Conservation (phyloP, 30 jellyfish, hydroid and myxozoan species). For the Cassiopea andromeda region DNA sequence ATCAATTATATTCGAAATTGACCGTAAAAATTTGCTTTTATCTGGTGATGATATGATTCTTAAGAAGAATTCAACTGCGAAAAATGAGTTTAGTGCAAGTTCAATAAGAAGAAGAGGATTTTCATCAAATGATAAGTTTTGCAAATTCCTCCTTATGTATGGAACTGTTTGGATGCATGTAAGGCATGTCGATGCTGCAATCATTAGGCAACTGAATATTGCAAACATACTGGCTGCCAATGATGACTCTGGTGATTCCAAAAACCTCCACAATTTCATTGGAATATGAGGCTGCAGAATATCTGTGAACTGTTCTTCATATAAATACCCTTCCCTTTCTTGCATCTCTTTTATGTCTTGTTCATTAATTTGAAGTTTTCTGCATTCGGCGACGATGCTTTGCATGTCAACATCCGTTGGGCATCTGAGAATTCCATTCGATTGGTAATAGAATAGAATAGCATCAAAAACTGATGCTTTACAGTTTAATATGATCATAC, state of each 20-base stretch:
- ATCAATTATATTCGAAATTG: constrained; percentile 66
- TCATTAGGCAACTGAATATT: constrained; percentile 56
- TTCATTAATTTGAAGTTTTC: constrained; percentile 61
- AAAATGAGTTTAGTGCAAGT: constrained; percentile 60
- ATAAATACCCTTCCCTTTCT: constrained; percentile 69
- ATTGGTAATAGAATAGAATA: constrained; percentile 88
- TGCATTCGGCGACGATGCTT: constrained; percentile 84
- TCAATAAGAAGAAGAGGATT: constrained; percentile 71
- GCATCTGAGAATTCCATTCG: constrained; percentile 82
- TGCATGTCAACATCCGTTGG: constrained; percentile 82
- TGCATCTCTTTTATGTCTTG: constrained; percentile 71
- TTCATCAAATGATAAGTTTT: not conserved
- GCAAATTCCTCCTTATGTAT: not conserved
- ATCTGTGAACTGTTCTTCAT: constrained; percentile 1
- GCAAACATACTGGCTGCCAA: constrained; percentile 64
- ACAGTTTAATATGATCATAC: constrained; percentile 53
- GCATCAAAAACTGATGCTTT: constrained; percentile 85
- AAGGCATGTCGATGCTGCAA: constrained; percentile 52
- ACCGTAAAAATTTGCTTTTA: constrained; percentile 42
- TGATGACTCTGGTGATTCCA: constrained; percentile 83
- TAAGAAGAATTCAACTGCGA: constrained; percentile 58
- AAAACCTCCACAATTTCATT: constrained; percentile 63
- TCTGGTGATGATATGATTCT: constrained; percentile 76
- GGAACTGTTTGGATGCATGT: constrained; percentile 80
- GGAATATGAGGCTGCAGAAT: not conserved